Evolutionary conservation across 2,113 vertebrate species (phyloP).

Genomic region (Corynorhinus townsendii): DNA sequence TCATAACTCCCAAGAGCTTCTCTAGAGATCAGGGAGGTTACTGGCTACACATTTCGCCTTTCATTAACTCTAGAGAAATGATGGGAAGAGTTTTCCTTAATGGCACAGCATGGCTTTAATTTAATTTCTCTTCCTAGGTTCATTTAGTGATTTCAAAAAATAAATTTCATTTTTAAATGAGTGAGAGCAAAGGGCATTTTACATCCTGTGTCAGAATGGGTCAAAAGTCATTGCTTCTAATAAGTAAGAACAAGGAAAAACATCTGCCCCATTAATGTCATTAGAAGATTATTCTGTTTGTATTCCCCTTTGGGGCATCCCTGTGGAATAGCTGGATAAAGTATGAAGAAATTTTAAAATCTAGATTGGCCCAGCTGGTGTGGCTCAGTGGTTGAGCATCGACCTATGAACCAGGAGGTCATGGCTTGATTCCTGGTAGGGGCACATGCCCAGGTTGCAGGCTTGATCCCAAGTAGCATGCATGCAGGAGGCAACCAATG

Average conservation of each 20-base stretch:
- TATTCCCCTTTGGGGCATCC: neutral
- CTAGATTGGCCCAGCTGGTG: neutral
- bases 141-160: slow-evolving; percentile 4
- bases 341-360: neutral
- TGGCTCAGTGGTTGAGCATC: too few relatives aligned
- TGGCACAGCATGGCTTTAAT: neutral
- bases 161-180: slow-evolving; percentile 48
- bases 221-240: neutral
- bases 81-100: neutral
- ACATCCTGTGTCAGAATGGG: neutral
- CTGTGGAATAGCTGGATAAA: neutral
- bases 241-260: neutral
- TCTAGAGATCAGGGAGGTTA: too few relatives aligned
- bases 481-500: too few relatives aligned
- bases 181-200: slow-evolving; percentile 26
- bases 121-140: slow-evolving; percentile 32
- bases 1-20: neutral
- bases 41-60: neutral
- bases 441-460: too few relatives aligned
- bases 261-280: neutral
- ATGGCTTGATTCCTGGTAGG: too few relatives aligned
- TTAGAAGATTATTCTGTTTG: neutral
- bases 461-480: too few relatives aligned
- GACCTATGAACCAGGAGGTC: too few relatives aligned
- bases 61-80: neutral